Evolutionary conservation across 1,140 invertebrate species (phyloP).

Genomic region (Euwallacea similis): DNA sequence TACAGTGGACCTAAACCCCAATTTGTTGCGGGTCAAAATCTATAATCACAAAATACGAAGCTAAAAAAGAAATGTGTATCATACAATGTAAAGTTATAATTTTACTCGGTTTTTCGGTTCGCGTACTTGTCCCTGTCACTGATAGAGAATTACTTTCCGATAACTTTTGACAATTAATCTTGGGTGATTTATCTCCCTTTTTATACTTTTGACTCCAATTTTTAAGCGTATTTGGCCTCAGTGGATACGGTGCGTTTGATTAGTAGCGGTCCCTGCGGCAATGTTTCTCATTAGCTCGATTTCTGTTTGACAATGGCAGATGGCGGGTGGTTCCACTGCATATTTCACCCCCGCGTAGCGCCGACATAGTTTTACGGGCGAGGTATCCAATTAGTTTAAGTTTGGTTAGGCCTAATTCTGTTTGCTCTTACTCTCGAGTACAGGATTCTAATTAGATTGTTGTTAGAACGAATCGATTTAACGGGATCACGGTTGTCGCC

Average conservation of each 20-base stretch:
- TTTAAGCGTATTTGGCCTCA: neutral
- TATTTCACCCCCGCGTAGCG: constrained; percentile 7
- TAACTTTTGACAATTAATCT: too few species aligned
- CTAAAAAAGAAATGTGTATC: too few species aligned
- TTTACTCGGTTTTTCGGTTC: too few species aligned
- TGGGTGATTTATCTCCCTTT: too few species aligned
- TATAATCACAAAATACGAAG: too few species aligned
- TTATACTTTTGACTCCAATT: too few species aligned
- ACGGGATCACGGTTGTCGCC: neutral
- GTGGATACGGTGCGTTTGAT: constrained; percentile 40
- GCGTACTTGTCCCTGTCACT: too few species aligned
- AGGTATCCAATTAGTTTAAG: constrained; percentile 22
- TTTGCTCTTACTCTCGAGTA: neutral
- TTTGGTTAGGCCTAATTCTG: constrained; percentile 22
- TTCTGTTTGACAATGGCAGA: constrained; percentile 53
- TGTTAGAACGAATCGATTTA: constrained; percentile 8
- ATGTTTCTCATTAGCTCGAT: constrained; percentile 52
- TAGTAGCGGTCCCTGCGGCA: constrained; percentile 47
- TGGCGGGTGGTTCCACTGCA: constrained; percentile 36
- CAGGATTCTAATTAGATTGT: constrained; percentile 3
- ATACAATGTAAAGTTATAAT: too few species aligned
- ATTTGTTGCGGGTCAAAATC: too few species aligned
- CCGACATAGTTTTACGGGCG: constrained; percentile 9
- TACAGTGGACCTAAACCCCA: neutral
- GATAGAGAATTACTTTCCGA: too few species aligned